Evolutionary conservation across 2,888 invertebrate genomes (phyloP).

Genomic region (Chesias legatella): DNA sequence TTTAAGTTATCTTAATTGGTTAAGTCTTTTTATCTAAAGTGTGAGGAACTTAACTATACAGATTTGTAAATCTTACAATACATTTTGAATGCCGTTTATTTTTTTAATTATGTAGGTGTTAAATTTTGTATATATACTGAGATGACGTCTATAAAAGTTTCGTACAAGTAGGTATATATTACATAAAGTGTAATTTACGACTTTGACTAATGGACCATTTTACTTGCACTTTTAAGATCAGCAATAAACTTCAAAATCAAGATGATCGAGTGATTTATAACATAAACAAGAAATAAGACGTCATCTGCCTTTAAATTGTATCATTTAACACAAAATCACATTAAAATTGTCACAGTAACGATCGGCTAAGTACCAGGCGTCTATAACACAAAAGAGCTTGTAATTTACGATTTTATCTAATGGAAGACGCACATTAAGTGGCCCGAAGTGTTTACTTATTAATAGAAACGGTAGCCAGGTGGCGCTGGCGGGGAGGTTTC

Average conservation of each 20-base stretch:
- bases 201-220: neutral
- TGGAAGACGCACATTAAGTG: slow-evolving; percentile 74
- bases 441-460: slow-evolving; percentile 70
- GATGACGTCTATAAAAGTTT: too few relatives aligned
- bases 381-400: slow-evolving; percentile 58
- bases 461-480: slow-evolving; percentile 73
- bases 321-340: slow-evolving; percentile 31
- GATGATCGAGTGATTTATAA: slow-evolving; percentile 2
- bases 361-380: slow-evolving; percentile 47
- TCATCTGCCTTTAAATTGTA: slow-evolving; percentile 14
- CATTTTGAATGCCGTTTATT: too few relatives aligned
- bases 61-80: too few relatives aligned
- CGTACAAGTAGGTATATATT: too few relatives aligned
- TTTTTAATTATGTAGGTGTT: too few relatives aligned
- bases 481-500: slow-evolving; percentile 57
- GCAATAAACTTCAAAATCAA: neutral
- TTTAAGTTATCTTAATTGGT: too few relatives aligned
- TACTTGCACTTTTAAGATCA: slow-evolving; percentile 1
- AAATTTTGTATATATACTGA: too few relatives aligned
- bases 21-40: too few relatives aligned
- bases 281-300: slow-evolving; percentile 1
- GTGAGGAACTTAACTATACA: too few relatives aligned
- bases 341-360: slow-evolving; percentile 34
- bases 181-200: slow-evolving; percentile 7
- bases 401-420: slow-evolving; percentile 73